Percentiles rank a stretch among this genome's conserved stretches.
Evolutionary conservation across 2,888 invertebrate species (phyloP).

Genomic region (Apamea sordens): DNA sequence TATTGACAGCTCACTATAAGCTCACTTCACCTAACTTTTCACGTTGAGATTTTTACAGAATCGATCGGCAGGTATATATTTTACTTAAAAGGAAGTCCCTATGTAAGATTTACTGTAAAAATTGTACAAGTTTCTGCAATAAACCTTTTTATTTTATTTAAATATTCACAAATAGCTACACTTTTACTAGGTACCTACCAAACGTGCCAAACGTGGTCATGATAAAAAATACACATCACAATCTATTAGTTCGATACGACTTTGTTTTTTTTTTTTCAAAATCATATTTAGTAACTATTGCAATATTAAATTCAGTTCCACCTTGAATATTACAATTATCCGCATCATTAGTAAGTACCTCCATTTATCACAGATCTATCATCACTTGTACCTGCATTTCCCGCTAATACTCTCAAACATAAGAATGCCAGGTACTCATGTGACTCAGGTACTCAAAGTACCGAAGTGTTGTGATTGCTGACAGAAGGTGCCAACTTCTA

Average conservation of each 20-base stretch:
- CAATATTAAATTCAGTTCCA: too few relatives aligned
- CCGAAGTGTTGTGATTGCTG: conserved; percentile 69
- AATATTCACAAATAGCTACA: not conserved
- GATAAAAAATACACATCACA: not conserved
- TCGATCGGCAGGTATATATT: too few relatives aligned
- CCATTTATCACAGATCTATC: conserved; percentile 30
- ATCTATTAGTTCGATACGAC: not conserved
- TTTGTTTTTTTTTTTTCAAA: not conserved
- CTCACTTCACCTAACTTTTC: too few relatives aligned
- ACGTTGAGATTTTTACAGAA: too few relatives aligned
- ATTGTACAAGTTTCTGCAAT: too few relatives aligned
- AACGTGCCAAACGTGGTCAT: not conserved
- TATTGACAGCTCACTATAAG: too few relatives aligned
- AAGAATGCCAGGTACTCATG: conserved; percentile 53
- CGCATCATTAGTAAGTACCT: conserved; percentile 9
- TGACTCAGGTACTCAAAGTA: conserved; percentile 7
- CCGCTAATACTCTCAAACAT: conserved; percentile 37
- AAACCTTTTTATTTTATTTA: too few relatives aligned
- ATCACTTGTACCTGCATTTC: conserved; percentile 38
- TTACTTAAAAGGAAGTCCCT: too few relatives aligned
- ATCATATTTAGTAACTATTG: not conserved
- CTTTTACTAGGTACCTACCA: too few relatives aligned
- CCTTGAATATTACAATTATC: not conserved
- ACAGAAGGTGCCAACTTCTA: conserved; percentile 72
- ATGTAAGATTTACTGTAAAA: too few relatives aligned